phyloP scores from a whole-genome alignment of 1,140 invertebrate genomes.

The Drosophila albomicans region DNA sequence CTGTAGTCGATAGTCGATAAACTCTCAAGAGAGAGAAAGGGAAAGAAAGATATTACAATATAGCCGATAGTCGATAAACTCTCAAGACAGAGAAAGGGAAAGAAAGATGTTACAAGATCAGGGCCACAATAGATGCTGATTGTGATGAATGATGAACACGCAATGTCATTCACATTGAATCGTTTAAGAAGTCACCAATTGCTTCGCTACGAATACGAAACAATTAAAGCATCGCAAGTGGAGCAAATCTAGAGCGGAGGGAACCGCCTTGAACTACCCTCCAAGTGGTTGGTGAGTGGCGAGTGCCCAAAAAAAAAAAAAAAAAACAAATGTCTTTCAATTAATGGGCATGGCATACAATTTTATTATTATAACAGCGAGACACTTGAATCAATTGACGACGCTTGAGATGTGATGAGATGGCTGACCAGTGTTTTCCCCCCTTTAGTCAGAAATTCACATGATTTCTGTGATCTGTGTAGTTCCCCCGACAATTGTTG shows the following conservation, averaged over 20 bases:
- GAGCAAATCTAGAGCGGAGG: constrained; percentile 25
- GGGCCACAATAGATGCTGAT: constrained; percentile 16
- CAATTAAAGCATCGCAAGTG: constrained; percentile 46
- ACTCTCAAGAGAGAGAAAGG: too few relatives aligned
- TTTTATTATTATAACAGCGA: constrained; percentile 66
- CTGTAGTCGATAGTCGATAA: constrained; percentile 43
- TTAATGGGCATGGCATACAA: constrained; percentile 72
- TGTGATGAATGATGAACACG: constrained; percentile 15
- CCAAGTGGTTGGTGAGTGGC: neutral
- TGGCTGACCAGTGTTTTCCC: neutral
- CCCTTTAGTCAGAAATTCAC: too few relatives aligned
- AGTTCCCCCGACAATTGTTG: neutral
- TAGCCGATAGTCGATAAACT: constrained; percentile 42
- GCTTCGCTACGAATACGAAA: constrained; percentile 57
- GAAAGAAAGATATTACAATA: constrained; percentile 32
- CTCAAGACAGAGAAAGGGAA: too few relatives aligned
- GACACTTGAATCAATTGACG: constrained; percentile 58
- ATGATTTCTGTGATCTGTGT: too few relatives aligned
- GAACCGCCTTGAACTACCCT: constrained; percentile 63
- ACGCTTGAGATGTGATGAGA: constrained; percentile 1
- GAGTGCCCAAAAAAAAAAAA: neutral
- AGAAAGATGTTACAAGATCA: constrained; percentile 44
- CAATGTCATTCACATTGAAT: constrained; percentile 39
- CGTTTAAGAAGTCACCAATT: constrained; percentile 54
- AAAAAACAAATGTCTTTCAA: constrained; percentile 40